Base-by-base conservation (phyloP, 2,888 invertebrate genomes). In the Tinea pellionella region DNA sequence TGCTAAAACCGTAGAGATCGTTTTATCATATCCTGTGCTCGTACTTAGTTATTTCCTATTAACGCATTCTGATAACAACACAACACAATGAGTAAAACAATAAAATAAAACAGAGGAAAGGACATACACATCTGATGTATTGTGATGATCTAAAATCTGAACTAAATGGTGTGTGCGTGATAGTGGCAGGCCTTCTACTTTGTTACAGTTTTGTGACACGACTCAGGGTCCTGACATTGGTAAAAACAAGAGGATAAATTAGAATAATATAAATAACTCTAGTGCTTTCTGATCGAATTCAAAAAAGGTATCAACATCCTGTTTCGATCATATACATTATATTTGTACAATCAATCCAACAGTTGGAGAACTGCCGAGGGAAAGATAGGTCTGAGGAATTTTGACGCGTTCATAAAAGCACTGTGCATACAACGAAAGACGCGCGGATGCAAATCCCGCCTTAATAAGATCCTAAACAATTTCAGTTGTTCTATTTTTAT, bases 11-110 rank as follows among this genome's bases (percentile, higher is more conserved):
- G 67, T 57, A 4, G 55, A 55, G 55, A 55, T 55, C 69, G 69
- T 76, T 75, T 78, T 84, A 85, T 84, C 82, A 71, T 76, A 74
- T 80, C 80, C 80, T 74, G 73, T 71, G 24, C 24, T 67, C 65
- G 70, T 69, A 72, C 16, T 43, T 16, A 19, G 60, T 24, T 72
- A 75, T 83, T 84, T 86, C 86, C 86, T 82, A 85, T 80, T 77
- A 64, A 62, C 68, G 67, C 64, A 65, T 62, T 63, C 68, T 69
- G 76, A 75, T 75, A 78, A 68, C 67, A 69, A 64, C n/a, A n/a
- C n/a, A 70, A 69, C 67, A 65, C 69, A 72, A 53, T 53, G 8
- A 24, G 24, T 53, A 12, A 53, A 53, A 53, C 53, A 53, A 53
- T n/a, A 9, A 16, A 47, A 47, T 47, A 47, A 15, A 47, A 16